phyloP scores from a whole-genome alignment of 2,113 vertebrate species.

The Percopsis transmontana region DNA sequence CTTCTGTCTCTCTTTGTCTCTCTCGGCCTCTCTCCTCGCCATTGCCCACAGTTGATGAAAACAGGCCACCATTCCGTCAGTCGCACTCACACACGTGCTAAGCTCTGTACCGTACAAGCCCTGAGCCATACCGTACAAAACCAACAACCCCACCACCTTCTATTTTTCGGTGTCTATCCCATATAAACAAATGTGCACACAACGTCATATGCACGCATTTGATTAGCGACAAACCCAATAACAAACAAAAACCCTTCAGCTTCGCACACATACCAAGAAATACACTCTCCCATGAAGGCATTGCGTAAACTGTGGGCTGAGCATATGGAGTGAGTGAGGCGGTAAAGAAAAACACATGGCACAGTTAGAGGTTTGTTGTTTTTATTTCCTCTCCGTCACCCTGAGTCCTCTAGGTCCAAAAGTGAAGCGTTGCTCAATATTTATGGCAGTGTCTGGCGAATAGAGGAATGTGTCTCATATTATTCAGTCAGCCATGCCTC shows the following conservation, averaged over 20 bases:
- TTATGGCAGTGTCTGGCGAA: conserved; percentile 22
- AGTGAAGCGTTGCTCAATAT: conserved; percentile 39
- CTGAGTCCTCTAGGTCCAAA: conserved; percentile 26
- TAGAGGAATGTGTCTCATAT: not conserved
- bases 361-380: conserved; percentile 39
- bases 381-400: conserved; percentile 28
- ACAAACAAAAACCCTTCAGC: conserved; percentile 7
- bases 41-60: conserved; percentile 50
- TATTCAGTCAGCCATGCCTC: not conserved
- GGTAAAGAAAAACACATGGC: conserved; percentile 43
- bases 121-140: conserved; percentile 20
- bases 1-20: conserved; percentile 12
- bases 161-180: conserved; percentile 3
- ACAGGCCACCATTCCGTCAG: conserved; percentile 57
- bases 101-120: conserved; percentile 9
- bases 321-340: conserved; percentile 29
- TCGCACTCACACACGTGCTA: conserved; percentile 48
- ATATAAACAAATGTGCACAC: not conserved
- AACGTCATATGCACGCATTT: conserved; percentile 10
- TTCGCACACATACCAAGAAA: conserved; percentile 21
- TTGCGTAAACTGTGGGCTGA: conserved; percentile 6
- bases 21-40: not conserved
- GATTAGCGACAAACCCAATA: conserved; percentile 24
- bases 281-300: conserved; percentile 33
- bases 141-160: not conserved